Evolutionary conservation across 1,140 invertebrate species (phyloP).

Genomic region (Oncopeltus fasciatus): DNA sequence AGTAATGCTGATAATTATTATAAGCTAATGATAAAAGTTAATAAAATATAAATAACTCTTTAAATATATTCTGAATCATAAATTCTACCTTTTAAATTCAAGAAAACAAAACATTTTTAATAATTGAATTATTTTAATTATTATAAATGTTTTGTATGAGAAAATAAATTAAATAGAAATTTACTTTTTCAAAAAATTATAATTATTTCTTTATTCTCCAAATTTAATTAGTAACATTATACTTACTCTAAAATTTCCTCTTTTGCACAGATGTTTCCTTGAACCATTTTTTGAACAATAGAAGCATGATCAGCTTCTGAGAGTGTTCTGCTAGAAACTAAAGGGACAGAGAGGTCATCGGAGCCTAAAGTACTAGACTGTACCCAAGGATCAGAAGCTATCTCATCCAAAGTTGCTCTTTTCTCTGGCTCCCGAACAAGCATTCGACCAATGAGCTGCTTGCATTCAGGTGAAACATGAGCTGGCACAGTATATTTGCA

Average conservation of each 20-base stretch:
- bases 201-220: too few relatives aligned
- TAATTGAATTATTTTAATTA: too few relatives aligned
- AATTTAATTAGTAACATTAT: too few relatives aligned
- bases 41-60: too few relatives aligned
- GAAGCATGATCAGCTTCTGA: slow-evolving; percentile 83
- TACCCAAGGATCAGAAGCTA: slow-evolving; percentile 79
- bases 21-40: too few relatives aligned
- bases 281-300: slow-evolving; percentile 92
- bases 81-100: too few relatives aligned
- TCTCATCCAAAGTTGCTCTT: slow-evolving; percentile 74
- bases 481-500: slow-evolving; percentile 90
- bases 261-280: slow-evolving; percentile 82
- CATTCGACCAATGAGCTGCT: slow-evolving; percentile 82
- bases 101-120: too few relatives aligned
- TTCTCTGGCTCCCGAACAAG: slow-evolving; percentile 82
- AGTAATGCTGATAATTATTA: too few relatives aligned
- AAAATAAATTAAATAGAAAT: too few relatives aligned
- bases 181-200: too few relatives aligned
- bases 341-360: slow-evolving; percentile 42
- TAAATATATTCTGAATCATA: too few relatives aligned
- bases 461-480: slow-evolving; percentile 75
- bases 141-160: too few relatives aligned
- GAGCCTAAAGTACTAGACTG: slow-evolving; percentile 37
- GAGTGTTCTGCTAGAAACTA: slow-evolving; percentile 68
- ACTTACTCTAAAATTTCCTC: slow-evolving; percentile 81